Percentiles rank a stretch among this genome's conserved stretches.
phyloP scores from a whole-genome alignment of 2,113 vertebrate genomes.

The Poecilia latipinna region DNA sequence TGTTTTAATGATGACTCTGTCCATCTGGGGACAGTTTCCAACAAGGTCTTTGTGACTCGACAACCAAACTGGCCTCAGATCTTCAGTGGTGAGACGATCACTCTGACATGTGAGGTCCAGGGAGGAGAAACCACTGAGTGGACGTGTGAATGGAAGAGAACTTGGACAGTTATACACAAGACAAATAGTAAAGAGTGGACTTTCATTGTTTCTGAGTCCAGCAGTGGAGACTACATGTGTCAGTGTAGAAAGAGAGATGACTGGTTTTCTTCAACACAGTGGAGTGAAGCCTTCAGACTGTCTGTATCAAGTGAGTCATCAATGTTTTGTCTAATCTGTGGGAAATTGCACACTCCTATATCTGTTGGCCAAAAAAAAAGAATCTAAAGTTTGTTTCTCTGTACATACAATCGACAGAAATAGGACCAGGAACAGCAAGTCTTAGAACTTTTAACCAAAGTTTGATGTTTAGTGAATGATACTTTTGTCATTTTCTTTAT shows the following conservation, averaged over 20 bases:
- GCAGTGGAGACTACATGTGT: background rate
- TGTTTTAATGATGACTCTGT: too few relatives aligned
- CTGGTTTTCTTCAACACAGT: background rate
- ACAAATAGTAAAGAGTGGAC: fast-evolving
- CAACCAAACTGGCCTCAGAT: background rate
- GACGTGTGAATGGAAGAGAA: constrained; percentile 14
- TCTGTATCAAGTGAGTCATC: constrained; percentile 5
- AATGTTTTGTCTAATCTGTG: too few relatives aligned
- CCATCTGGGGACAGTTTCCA: constrained; percentile 2
- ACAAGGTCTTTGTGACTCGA: background rate
- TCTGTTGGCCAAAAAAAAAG: too few relatives aligned
- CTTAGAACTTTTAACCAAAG: too few relatives aligned
- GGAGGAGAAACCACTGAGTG: background rate
- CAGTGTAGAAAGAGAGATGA: background rate
- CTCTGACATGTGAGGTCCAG: background rate
- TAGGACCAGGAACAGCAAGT: too few relatives aligned
- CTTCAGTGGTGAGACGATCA: constrained; percentile 18
- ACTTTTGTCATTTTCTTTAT: too few relatives aligned
- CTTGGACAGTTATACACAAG: fast-evolving
- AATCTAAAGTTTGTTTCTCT: too few relatives aligned
- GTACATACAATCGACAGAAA: too few relatives aligned
- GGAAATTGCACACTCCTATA: too few relatives aligned
- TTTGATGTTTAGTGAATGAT: too few relatives aligned
- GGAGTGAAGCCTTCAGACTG: too few relatives aligned
- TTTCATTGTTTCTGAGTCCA: background rate